Evolutionary conservation across 2,888 invertebrate genomes (phyloP).

Genomic region (Aphrophora alni): DNA sequence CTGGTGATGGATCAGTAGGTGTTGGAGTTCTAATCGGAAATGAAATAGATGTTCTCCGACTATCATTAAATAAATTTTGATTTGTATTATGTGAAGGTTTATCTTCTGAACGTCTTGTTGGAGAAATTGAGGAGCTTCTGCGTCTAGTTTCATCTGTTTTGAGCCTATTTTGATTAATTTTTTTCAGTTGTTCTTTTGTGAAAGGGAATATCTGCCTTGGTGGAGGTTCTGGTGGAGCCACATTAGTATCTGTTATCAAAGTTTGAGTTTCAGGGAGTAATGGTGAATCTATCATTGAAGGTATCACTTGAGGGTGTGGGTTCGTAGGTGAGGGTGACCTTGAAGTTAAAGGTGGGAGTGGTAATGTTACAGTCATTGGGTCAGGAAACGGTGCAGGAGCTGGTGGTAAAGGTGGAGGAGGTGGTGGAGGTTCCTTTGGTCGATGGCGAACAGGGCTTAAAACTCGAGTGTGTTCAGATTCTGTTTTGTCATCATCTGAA

Average conservation of each 20-base stretch:
- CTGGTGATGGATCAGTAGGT: not conserved
- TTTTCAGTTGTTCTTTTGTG: slow-evolving; percentile 50
- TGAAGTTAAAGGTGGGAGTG: slow-evolving; percentile 49
- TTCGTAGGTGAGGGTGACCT: not conserved
- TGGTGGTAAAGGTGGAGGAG: slow-evolving; percentile 56
- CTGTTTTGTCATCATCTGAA: slow-evolving; percentile 29
- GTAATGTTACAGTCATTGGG: slow-evolving; percentile 49
- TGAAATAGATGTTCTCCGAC: slow-evolving; percentile 27
- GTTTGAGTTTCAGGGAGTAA: not conserved
- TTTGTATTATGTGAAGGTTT: slow-evolving; percentile 40
- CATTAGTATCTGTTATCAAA: not conserved
- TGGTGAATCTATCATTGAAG: not conserved
- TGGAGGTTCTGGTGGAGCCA: slow-evolving; percentile 49
- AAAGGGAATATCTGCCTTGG: slow-evolving; percentile 52
- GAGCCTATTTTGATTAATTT: slow-evolving; percentile 46
- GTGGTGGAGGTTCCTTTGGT: slow-evolving; percentile 62
- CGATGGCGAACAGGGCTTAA: slow-evolving; percentile 51
- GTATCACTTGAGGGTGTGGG: not conserved
- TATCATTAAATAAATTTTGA: slow-evolving; percentile 35
- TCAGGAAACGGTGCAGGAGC: slow-evolving; percentile 51
- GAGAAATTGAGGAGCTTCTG: slow-evolving; percentile 31
- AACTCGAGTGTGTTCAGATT: slow-evolving; percentile 30
- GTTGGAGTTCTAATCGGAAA: slow-evolving; percentile 7
- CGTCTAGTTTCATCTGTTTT: slow-evolving; percentile 10
- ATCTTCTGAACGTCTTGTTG: slow-evolving; percentile 33